A percentile compares a stretch with the other conserved stretches of the same genome.
phyloP scores from a whole-genome alignment of 2,888 invertebrate species.

The Pachliopta kotzebuea region DNA sequence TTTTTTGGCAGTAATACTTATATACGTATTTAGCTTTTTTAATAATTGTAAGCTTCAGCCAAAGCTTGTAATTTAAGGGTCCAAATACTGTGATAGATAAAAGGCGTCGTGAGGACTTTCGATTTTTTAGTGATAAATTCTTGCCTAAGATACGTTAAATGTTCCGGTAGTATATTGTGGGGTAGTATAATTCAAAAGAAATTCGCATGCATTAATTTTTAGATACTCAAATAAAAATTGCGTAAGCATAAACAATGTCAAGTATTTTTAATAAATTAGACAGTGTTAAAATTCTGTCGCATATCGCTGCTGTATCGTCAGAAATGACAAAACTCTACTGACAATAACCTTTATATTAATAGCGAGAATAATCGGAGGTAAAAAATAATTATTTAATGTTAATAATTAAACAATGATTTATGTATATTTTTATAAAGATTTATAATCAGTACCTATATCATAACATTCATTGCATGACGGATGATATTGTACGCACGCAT shows the following conservation, averaged over 20 bases:
- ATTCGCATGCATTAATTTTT: neutral
- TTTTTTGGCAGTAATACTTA: slow-evolving; percentile 20
- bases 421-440: too few relatives aligned
- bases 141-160: slow-evolving; percentile 16
- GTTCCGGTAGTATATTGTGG: neutral
- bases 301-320: too few relatives aligned
- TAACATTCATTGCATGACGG: slow-evolving; percentile 19
- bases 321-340: too few relatives aligned
- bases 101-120: slow-evolving; percentile 10
- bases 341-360: too few relatives aligned
- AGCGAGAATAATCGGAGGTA: too few relatives aligned
- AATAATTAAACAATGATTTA: too few relatives aligned
- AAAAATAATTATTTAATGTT: too few relatives aligned
- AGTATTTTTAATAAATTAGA: too few relatives aligned
- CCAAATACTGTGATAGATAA: slow-evolving; percentile 29
- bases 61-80: slow-evolving; percentile 24
- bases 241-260: neutral
- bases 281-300: too few relatives aligned
- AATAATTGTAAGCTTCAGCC: slow-evolving; percentile 1
- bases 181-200: neutral
- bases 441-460: too few relatives aligned
- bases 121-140: slow-evolving; percentile 14
- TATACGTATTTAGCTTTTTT: slow-evolving; percentile 4
- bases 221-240: too few relatives aligned
- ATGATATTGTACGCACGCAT: slow-evolving; percentile 28